Conservation (phyloP, 1,140 invertebrate genomes). For the Lithobius niger region DNA sequence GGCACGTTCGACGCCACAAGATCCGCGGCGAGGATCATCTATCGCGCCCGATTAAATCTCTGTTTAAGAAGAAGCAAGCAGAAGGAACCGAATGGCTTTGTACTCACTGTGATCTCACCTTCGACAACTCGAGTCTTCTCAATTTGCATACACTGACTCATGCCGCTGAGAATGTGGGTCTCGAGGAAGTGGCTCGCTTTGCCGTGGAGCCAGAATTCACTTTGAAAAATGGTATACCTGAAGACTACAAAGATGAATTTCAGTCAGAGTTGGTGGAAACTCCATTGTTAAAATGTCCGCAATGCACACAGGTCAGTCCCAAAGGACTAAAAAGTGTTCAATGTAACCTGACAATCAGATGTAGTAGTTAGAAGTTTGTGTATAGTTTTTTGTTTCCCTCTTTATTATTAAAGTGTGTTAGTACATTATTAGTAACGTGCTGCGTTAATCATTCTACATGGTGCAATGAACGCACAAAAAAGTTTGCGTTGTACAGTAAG, state of each 20-base stretch:
- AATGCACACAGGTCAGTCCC: constrained; percentile 27
- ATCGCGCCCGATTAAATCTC: constrained; percentile 24
- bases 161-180: constrained; percentile 29
- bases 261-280: neutral
- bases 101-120: constrained; percentile 40
- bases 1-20: constrained; percentile 20
- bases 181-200: constrained; percentile 16
- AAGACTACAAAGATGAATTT: constrained; percentile 19
- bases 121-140: constrained; percentile 39
- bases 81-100: constrained; percentile 39
- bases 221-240: constrained; percentile 10
- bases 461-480: no score
- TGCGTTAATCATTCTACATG: no score
- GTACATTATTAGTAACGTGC: no score
- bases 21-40: constrained; percentile 23
- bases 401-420: no score
- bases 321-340: no score
- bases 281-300: constrained; percentile 28
- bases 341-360: no score
- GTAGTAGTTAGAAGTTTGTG: no score
- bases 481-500: no score
- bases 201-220: constrained; percentile 25
- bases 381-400: no score
- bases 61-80: constrained; percentile 26
- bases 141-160: constrained; percentile 43